Evolutionary conservation across 2,113 vertebrate genomes (phyloP), one percentile per base, ranked within the genome.

Genomic region (Rhegmatorhina hoffmannsi): DNA sequence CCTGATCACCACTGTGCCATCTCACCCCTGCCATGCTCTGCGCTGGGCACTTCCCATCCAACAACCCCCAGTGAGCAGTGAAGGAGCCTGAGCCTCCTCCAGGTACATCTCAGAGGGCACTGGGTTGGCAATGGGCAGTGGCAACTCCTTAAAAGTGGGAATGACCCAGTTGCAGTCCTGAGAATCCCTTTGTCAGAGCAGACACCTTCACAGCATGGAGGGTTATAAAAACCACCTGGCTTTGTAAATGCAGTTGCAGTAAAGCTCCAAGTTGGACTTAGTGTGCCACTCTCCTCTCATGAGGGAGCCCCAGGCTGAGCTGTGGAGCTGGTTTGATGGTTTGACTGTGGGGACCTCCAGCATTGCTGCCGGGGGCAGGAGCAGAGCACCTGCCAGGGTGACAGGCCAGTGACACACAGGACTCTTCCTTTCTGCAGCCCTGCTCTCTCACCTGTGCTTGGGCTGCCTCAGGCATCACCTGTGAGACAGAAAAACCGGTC

Each of bases 391-490:
- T 2, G 56, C 23, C 34, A 5, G 47, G 34, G n/a, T 17, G 40
- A 84, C 1, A 1, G 0, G 33, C 10, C 2, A 2, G 33, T 11
- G 21, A 50, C 23, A 3, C 1, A 1, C n/a, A 21, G 0, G 81
- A 18, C 88, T 93, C 58, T 88, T 10, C 0, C 55, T 92, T 89
- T 92, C 69, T n/a, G 44, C 75, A 94, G 83, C n/a, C 21, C 72
- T 1, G 0, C 50, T 68, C 50, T 68, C 75, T 63, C 23, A 1
- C 26, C 29, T 2, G 0, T 7, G 15, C 59, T 40, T 1, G 3
- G 44, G 46, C 55, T 24, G 34, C 67, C 59, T 33, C 3, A 1
- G 63, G 47, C 10, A 4, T 49, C 72, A 6, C 18, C 84, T 36
- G 13, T 1, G 7, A 74, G 72, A 36, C 18, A 53, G 9, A 25